Evolutionary conservation across 2,113 vertebrate species (phyloP).

Genomic region (Anthoscopus minutus): DNA sequence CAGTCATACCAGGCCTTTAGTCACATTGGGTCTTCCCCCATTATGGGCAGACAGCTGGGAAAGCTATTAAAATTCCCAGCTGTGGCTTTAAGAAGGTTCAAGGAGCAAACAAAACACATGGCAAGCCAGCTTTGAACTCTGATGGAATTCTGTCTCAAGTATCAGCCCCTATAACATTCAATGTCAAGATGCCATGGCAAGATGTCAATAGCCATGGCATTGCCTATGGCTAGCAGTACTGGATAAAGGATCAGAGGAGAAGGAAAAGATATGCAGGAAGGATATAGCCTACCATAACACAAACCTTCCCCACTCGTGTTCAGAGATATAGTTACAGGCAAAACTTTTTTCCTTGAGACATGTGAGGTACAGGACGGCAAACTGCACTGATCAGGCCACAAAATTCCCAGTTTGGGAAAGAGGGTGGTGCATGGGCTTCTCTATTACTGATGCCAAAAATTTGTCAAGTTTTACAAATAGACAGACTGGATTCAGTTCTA

Average conservation of each 20-base stretch:
- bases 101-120: background rate
- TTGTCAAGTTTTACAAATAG: background rate
- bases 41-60: background rate
- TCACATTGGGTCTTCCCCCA: background rate
- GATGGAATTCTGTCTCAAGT: background rate
- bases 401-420: background rate
- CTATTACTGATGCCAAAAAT: background rate
- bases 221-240: background rate
- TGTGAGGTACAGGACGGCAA: background rate
- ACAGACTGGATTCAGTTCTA: background rate
- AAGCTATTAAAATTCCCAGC: constrained; percentile 34
- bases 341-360: background rate
- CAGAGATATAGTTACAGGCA: background rate
- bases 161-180: background rate
- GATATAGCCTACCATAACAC: background rate
- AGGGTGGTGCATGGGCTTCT: background rate
- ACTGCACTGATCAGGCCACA: fast-evolving
- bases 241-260: background rate
- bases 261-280: background rate
- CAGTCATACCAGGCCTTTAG: background rate
- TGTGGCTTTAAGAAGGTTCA: constrained; percentile 34
- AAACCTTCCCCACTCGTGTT: background rate
- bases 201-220: background rate
- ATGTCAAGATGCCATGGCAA: constrained; percentile 1
- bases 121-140: constrained; percentile 24